Evolutionary conservation across 2,888 invertebrate genomes (phyloP), one percentile per base, ranked within the genome.

Genomic region (Drosophila robusta): DNA sequence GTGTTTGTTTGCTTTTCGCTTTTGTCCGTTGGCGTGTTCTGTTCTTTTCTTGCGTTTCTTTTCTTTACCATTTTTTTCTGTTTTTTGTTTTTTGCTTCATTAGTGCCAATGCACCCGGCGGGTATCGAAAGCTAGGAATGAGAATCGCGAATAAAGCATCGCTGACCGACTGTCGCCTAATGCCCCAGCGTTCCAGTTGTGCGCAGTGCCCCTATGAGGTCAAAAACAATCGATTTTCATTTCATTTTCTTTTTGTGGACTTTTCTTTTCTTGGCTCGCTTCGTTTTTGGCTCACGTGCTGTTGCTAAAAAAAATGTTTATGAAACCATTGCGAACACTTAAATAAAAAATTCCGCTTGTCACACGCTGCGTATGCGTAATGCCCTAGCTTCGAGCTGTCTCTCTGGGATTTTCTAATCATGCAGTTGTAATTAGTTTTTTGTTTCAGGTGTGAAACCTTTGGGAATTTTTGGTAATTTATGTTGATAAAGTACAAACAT

Each of bases 151-250:
- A 38, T 52, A 54, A 61, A 71, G 58, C 70, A 74, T 64, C 41
- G 56, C 54, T 56, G 55, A 71, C 67, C 67, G 45, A 70, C 46
- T 60, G 67, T 61, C 60, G 64, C 65, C 82, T 75, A 81, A 82
- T 82, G 82, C 79, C 66, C 49, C 70, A 62, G 46, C 68, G 83
- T 51, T 79, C 77, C 66, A 67, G 68, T 84, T 87, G 70, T 80
- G 76, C 69, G 78, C 84, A 76, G 74, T 79, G 77, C 75, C 70
- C 63, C 81, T 76, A 79, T 86, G 90, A 90, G 89, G 90, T 89
- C 89, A 89, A 89, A 89, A 90, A 80, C 89, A 89, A 89, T 89
- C 89, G 89, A 89, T 89, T 89, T 88, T 89, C 74, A 75, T 81
- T 74, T 82, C 69, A 68, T 71, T 78, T 70, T 71, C 65, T 70